Conservation (phyloP, 2,797 vertebrate genomes). For the Ctenopoma kingsleyae region DNA sequence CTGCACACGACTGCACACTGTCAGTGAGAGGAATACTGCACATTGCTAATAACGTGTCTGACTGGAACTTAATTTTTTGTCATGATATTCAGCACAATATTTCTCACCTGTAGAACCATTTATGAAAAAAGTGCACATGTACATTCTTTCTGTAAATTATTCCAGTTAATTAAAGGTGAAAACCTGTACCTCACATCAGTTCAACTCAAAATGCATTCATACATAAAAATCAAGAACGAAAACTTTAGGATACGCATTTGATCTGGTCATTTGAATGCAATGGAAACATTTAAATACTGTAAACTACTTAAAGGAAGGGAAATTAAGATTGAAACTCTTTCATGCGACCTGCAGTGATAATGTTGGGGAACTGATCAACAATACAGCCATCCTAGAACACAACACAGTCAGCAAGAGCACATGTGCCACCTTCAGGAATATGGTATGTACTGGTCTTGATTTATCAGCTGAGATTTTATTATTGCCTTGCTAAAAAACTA, state of each 20-base stretch:
- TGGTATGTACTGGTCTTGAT: conserved; percentile 82
- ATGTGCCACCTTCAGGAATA: conserved; percentile 93
- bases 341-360: conserved; percentile 86
- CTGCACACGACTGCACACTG: not conserved
- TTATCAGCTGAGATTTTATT: not conserved
- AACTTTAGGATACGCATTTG: not conserved
- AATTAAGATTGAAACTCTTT: not conserved
- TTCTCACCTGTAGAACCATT: not conserved
- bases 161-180: not conserved
- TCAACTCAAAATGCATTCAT: not conserved
- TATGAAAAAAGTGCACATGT: not conserved
- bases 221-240: not conserved
- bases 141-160: not conserved
- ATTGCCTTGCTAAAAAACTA: not conserved
- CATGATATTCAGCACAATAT: no score
- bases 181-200: not conserved
- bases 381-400: conserved; percentile 90
- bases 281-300: not conserved
- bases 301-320: not conserved
- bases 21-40: not conserved
- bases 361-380: conserved; percentile 94
- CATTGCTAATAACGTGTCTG: no score
- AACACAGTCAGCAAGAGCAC: conserved; percentile 89
- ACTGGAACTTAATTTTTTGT: no score
- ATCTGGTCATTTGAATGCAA: not conserved